Conservation (phyloP, 2,888 invertebrate genomes). For the Andrena flavipes region DNA sequence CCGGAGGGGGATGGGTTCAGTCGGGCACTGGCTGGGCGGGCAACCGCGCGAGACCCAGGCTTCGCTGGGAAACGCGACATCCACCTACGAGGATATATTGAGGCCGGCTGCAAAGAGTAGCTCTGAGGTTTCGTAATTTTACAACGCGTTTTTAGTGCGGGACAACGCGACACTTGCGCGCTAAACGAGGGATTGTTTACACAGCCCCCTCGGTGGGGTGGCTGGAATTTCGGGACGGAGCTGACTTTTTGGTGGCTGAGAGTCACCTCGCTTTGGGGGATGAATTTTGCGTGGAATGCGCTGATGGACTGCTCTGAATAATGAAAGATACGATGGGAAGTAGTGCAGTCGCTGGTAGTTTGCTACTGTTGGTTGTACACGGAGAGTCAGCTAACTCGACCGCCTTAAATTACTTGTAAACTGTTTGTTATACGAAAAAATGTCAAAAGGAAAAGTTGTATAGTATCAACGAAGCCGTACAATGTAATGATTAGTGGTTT, state of each 20-base stretch:
- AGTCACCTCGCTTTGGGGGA: not conserved
- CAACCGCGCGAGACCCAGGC: too few species aligned
- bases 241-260: too few species aligned
- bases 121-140: slow-evolving; percentile 29
- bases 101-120: slow-evolving; percentile 13
- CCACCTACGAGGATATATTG: slow-evolving; percentile 23
- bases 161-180: slow-evolving; percentile 23
- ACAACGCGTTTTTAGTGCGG: slow-evolving; percentile 14
- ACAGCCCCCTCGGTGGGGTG: not conserved
- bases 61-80: slow-evolving; percentile 10
- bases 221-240: not conserved
- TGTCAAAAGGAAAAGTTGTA: too few species aligned
- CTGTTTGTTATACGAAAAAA: too few species aligned
- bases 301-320: not conserved
- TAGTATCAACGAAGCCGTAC: too few species aligned
- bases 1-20: slow-evolving; percentile 1
- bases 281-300: slow-evolving; percentile 2
- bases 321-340: too few species aligned
- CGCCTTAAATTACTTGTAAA: too few species aligned
- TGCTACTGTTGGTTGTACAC: too few species aligned
- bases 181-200: slow-evolving; percentile 31
- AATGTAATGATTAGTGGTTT: too few species aligned
- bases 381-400: too few species aligned
- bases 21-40: not conserved
- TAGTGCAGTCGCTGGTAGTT: too few species aligned